Evolutionary conservation across 2,888 invertebrate genomes (phyloP), one percentile per base, ranked within the genome.

Genomic region (Andricus curvator): DNA sequence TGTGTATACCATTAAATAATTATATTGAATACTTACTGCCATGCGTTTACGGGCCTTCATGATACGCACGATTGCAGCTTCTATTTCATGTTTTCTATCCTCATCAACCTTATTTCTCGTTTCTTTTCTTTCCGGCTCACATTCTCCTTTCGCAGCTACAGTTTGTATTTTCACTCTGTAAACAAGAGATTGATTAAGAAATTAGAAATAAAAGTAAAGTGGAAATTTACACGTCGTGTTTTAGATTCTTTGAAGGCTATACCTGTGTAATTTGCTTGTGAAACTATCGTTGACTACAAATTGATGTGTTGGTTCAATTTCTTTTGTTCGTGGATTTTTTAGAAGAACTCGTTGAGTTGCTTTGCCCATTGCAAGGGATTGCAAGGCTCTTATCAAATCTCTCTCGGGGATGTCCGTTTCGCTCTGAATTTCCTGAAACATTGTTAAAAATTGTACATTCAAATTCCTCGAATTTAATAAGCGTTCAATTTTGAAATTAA

Each of bases 401-500:
- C 98, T 96, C 92, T 99, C 99, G n/a, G 99, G 99, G 92, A 99
- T 98, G 94, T 99, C 98, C 78, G 99, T 99, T 94, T 99, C 99
- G 93, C 96, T 98, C 93, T 97, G 96, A 89, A 99, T 97, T 94
- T 99, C 97, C 94, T 96, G 93, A 68, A 93, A 56, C 20, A n/a
- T 48, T 4, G 15, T 1, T 15, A 17, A 48, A 4, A 48, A 15
- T 41, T 41, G 41, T 41, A 41, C 1, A 51, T 17, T 51, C 6
- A 0, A 56, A 56, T 2, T n/a, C n/a, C 4, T n/a, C 9, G 4
- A 56, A n/a, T n/a, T 56, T 56, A n/a, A n/a, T n/a, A n/a, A 48
- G 4, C 48, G 17, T 9, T 22, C 5, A 62, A 62, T 15, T 25
- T 60, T 80, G 15, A 77, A 41, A 25, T 60, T 48, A 11, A 62